Conservation (phyloP, 2,113 vertebrate species). For the Sinocyclocheilus maitianheensis region DNA sequence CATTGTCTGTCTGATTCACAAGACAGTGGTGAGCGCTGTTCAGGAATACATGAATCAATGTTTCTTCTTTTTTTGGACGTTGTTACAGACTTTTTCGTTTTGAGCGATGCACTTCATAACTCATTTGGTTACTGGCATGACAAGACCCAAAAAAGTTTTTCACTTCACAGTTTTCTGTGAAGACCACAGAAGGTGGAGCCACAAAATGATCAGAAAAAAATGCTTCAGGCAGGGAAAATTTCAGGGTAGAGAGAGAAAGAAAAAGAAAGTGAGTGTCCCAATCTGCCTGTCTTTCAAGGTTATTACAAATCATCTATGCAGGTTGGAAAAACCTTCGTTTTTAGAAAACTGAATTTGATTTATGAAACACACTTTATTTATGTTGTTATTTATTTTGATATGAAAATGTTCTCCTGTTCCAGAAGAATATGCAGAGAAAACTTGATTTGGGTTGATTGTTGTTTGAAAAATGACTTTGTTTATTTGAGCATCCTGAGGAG, state of each 20-base stretch:
- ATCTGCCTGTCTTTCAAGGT: slow-evolving; percentile 17
- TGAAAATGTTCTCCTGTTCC: not conserved
- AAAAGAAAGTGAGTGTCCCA: slow-evolving; percentile 12
- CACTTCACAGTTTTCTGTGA: slow-evolving; percentile 41
- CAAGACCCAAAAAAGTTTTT: slow-evolving; percentile 32
- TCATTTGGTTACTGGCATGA: slow-evolving; percentile 33
- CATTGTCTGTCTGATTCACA: not conserved
- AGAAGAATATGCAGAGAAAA: not conserved
- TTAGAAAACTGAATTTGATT: not conserved
- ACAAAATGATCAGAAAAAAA: slow-evolving; percentile 8
- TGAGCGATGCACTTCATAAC: slow-evolving; percentile 7
- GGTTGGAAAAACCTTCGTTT: not conserved
- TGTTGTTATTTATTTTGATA: not conserved
- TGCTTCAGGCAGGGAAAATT: slow-evolving; percentile 37
- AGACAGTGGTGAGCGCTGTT: not conserved
- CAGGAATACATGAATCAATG: not conserved
- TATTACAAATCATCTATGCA: not conserved
- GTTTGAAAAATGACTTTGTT: not conserved
- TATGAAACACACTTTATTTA: not conserved
- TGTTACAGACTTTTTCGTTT: slow-evolving; percentile 40
- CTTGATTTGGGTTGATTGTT: not conserved
- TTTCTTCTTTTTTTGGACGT: not conserved
- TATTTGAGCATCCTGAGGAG: not conserved
- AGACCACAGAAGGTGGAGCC: slow-evolving; percentile 18
- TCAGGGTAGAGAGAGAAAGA: not conserved